A percentile compares a stretch with the other conserved stretches of the same genome.
phyloP scores from a whole-genome alignment of 2,888 invertebrate species.

The Lasius platythorax region DNA sequence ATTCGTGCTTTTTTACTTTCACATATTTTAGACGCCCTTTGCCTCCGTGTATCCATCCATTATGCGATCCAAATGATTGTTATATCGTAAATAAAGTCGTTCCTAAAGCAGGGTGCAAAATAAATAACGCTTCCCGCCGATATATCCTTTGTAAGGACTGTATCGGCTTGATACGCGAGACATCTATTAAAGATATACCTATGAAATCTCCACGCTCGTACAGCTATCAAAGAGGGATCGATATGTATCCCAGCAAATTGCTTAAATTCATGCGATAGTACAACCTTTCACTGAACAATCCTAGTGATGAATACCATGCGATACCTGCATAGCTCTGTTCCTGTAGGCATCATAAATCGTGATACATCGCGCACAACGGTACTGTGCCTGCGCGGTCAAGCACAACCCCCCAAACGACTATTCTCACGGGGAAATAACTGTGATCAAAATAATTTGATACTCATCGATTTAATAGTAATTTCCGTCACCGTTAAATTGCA shows the following conservation, averaged over 20 bases:
- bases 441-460: constrained; percentile 65
- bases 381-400: constrained; percentile 22
- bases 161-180: constrained; percentile 30
- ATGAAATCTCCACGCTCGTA: constrained; percentile 43
- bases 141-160: not conserved
- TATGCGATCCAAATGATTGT: not conserved
- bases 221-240: constrained; percentile 46
- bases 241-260: constrained; percentile 61
- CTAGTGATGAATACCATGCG: constrained; percentile 64
- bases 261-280: constrained; percentile 65
- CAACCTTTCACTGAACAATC: constrained; percentile 56
- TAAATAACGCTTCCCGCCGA: not conserved
- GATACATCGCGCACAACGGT: constrained; percentile 38
- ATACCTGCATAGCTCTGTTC: constrained; percentile 58
- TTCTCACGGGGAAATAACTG: constrained; percentile 59
- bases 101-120: not conserved
- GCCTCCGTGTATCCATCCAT: not conserved
- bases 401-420: constrained; percentile 50
- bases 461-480: constrained; percentile 32
- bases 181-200: constrained; percentile 48
- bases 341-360: constrained; percentile 64
- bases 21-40: not conserved
- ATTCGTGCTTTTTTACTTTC: not conserved
- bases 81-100: not conserved
- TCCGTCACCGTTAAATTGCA: constrained; percentile 47